Evolutionary conservation across 1,140 invertebrate genomes (phyloP), one percentile per base, ranked within the genome.

Genomic region (Trachymyrmex septentrionalis): DNA sequence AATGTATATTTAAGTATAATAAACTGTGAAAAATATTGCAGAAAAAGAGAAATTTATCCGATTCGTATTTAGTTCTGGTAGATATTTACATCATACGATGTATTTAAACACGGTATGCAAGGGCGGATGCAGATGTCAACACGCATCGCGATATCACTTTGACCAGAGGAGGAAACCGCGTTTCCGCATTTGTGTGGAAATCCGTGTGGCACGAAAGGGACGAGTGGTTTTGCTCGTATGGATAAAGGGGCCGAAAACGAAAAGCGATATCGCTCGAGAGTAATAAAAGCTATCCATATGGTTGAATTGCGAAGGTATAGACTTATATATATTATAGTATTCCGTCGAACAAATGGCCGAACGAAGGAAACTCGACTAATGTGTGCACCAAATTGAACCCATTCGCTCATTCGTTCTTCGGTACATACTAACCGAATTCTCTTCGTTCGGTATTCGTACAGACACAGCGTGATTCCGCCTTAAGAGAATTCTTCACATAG

Each of bases 131-230:
- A 84, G 59, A 66, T 50, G 80, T 85, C 64, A 75, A 76, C 57
- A 34, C 71, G 55, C 55, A 59, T 63, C 34, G 64, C 38, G 84
- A 86, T 86, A 77, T 87, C 73, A 44, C 61, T 85, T 78, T 64
- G 48, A 30, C 24, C 82, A 78, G 30, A 63, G 55, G 53, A 87
- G 87, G 84, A 88, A 88, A 88, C 85, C 69, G 55, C 76, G 21
- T 73, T 88, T 88, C 87, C 87, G 57, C 73, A 75, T 66, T 71
- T 61, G 27, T 57, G 30, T 86, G 38, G 48, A 67, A 85, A 77
- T 71, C 24, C 30, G 34, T 21, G 27, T 50, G 48, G 16, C 9
- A 34, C 27, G 34, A 59, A 16, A 48, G 38, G 53, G 38, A 59
- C 67, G 16, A 48, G 44, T n/a, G 44, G 34, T 78, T 78, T 66